Conservation (phyloP, 2,888 invertebrate genomes). For the Calameuta idolon region DNA sequence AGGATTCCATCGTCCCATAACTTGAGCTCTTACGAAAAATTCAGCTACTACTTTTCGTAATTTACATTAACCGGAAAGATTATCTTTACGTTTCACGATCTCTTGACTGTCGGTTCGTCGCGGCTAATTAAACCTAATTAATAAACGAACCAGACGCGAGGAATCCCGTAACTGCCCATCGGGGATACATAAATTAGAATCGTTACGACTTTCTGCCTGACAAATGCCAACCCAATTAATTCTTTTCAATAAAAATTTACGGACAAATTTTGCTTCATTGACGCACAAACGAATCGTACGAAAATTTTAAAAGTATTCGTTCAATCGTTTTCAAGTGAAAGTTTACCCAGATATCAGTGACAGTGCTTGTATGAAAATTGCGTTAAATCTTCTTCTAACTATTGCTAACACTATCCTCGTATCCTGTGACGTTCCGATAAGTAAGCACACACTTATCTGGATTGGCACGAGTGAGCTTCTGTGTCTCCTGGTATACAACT, state of each 20-base stretch:
- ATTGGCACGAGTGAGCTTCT: neutral
- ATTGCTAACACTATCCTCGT: neutral
- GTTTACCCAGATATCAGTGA: neutral
- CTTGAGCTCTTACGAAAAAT: neutral
- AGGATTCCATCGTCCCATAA: neutral
- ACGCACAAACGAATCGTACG: neutral
- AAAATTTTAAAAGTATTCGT: neutral
- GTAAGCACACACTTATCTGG: slow-evolving; percentile 3
- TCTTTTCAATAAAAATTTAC: neutral
- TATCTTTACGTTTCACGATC: neutral
- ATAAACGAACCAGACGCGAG: neutral
- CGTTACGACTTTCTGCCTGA: neutral
- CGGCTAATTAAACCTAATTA: neutral
- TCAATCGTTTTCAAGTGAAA: neutral
- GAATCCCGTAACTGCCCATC: neutral
- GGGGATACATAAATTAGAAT: neutral
- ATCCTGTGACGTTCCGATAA: neutral
- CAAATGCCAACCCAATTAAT: neutral
- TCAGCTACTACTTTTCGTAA: neutral
- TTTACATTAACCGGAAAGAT: neutral
- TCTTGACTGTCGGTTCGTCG: neutral
- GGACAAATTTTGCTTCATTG: neutral
- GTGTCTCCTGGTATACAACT: neutral
- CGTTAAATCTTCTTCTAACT: neutral
- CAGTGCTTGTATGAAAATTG: neutral